phyloP scores from a whole-genome alignment of 2,888 invertebrate species.

The Unio pictorum region DNA sequence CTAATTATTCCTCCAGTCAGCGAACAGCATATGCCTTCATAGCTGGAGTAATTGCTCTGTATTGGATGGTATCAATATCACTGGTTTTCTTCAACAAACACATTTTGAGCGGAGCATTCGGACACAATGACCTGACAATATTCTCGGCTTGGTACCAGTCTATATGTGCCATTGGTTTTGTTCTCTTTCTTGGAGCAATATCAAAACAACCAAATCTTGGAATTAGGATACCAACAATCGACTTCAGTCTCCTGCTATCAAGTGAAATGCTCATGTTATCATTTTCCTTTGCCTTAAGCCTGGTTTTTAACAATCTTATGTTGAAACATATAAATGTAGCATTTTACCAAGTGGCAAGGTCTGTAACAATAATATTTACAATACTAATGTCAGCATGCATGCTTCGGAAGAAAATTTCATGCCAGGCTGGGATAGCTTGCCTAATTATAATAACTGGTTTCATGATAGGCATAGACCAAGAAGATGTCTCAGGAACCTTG shows the following conservation, averaged over 20 bases:
- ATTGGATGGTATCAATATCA: conserved; percentile 88
- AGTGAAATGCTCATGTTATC: conserved; percentile 60
- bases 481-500: conserved; percentile 62
- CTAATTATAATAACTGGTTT: conserved; percentile 65
- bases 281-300: conserved; percentile 59
- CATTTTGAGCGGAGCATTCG: conserved; percentile 71
- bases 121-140: conserved; percentile 61
- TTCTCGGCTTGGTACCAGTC: conserved; percentile 70
- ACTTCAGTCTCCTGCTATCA: conserved; percentile 34
- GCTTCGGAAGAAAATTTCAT: conserved; percentile 54
- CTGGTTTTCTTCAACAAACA: conserved; percentile 96
- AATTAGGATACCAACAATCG: conserved; percentile 36
- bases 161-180: conserved; percentile 53
- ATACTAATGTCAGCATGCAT: conserved; percentile 64
- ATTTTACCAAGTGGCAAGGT: conserved; percentile 70
- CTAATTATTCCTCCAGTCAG: too few species aligned
- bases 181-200: conserved; percentile 27
- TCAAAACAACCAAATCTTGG: conserved; percentile 9
- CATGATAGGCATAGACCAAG: conserved; percentile 68
- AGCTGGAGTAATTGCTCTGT: conserved; percentile 53
- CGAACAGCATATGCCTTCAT: conserved; percentile 18
- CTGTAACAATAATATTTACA: conserved; percentile 69
- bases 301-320: conserved; percentile 70
- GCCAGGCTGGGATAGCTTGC: conserved; percentile 57
- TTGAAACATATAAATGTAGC: conserved; percentile 69